Base-by-base conservation (phyloP, 1,140 invertebrate species). In the Heterodera schachtii region DNA sequence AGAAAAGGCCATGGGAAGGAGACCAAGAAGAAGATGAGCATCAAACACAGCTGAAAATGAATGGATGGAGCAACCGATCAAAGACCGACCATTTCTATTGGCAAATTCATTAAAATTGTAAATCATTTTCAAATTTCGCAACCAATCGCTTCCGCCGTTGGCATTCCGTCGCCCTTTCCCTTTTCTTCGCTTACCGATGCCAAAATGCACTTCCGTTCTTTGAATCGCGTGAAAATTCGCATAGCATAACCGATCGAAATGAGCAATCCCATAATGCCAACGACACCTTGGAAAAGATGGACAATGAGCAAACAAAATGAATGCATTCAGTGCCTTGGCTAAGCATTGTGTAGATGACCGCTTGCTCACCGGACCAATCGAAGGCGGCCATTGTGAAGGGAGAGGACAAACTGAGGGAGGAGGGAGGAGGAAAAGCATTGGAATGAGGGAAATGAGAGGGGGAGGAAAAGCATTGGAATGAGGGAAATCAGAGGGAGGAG, bases 1-100 rank as follows among this genome's bases (percentile, higher is more conserved):
- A 82, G 49, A 76, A 82, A 82, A 6, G 81, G 81, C 52, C 69
- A 82, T n/a, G 81, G 81, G 60, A 74, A 82, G 11, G 81, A 82
- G 5, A 49, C 21, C 0, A 82, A 31, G 60, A 69, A 82, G 52
- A 83, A 82, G 11, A 31, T 16, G 3, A 82, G 70, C 78, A 82
- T 66, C 11, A 83, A 6, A 43, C n/a, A 43, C 11, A 82, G 41
- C 57, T 64, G 19, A 64, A 16, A 31, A 31, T 31, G 31, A 31
- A 31, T 31, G 31, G 57, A 60, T 1, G 49, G 57, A 60, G 0
- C 57, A 60, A 60, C 6, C 49, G 11, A 52, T 8, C 49, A 8
- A 8, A 8, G 6, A 52, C 6, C 11, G 49, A 6, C 49, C 49
- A 31, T 31, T 31, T 31, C 31, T 31, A 31, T 31, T 31, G 31